phyloP scores from a whole-genome alignment of 2,113 vertebrate species.

The Scomber scombrus region DNA sequence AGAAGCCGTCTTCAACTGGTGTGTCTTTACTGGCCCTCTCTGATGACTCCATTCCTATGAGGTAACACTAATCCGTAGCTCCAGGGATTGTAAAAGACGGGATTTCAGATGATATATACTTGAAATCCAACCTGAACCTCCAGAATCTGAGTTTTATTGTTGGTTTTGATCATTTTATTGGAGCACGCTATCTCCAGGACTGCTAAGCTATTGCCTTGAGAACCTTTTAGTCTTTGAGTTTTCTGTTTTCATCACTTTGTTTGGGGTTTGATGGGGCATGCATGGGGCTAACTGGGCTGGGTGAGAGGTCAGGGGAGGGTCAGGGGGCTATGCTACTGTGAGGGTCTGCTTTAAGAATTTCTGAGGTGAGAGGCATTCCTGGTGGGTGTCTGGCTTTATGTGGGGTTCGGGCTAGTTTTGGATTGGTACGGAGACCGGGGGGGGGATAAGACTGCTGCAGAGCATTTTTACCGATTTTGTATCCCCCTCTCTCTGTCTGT shows the following conservation, averaged over 20 bases:
- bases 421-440: too few species aligned
- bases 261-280: conserved; percentile 15
- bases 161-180: conserved; percentile 29
- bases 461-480: not conserved
- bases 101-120: conserved; percentile 8
- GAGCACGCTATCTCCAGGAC: not conserved
- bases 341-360: conserved; percentile 32
- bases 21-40: not conserved
- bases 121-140: conserved; percentile 28
- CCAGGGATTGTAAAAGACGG: conserved; percentile 1
- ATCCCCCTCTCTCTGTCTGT: not conserved
- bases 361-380: conserved; percentile 37
- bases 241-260: conserved; percentile 27
- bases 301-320: conserved; percentile 46
- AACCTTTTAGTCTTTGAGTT: conserved; percentile 8
- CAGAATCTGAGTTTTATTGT: conserved; percentile 37
- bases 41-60: conserved; percentile 3
- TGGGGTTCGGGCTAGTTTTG: not conserved
- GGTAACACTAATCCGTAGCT: conserved; percentile 11
- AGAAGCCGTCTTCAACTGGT: not conserved
- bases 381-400: conserved; percentile 19
- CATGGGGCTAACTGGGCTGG: not conserved
- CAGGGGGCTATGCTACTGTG: conserved; percentile 61
- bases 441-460: not conserved
- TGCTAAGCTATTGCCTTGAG: conserved; percentile 30